phyloP scores from a whole-genome alignment of 2,888 invertebrate species.

The Zaprionus bogoriensis region DNA sequence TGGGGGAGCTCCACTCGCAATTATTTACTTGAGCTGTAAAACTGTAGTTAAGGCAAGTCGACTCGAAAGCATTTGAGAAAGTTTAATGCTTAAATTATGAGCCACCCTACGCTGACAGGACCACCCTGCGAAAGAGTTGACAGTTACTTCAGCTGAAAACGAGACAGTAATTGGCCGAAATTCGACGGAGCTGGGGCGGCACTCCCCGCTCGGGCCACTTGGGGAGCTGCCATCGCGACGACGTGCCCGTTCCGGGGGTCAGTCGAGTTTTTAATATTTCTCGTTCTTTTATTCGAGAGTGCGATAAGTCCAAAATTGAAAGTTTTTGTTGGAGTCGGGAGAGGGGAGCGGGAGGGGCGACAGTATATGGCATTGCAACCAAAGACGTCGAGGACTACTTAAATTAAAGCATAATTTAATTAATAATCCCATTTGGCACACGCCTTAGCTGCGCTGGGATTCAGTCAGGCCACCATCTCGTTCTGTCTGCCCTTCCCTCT shows the following conservation, averaged over 20 bases:
- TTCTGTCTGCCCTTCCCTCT: not conserved
- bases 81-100: conserved; percentile 79
- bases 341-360: conserved; percentile 17
- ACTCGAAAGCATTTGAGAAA: conserved; percentile 78
- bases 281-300: not conserved
- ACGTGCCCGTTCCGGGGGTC: conserved; percentile 32
- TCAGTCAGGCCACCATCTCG: conserved; percentile 41
- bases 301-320: conserved; percentile 65
- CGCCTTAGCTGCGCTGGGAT: conserved; percentile 46
- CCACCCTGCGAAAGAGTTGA: conserved; percentile 55
- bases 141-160: conserved; percentile 71
- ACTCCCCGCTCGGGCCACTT: conserved; percentile 19
- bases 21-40: conserved; percentile 79
- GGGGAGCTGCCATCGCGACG: conserved; percentile 3
- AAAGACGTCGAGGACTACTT: conserved; percentile 65
- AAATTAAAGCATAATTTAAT: conserved; percentile 81
- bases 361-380: conserved; percentile 64
- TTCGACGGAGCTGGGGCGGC: conserved; percentile 40
- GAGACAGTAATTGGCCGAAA: conserved; percentile 72
- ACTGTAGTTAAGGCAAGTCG: conserved; percentile 79
- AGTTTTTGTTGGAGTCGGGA: conserved; percentile 43
- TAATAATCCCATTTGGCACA: conserved; percentile 80
- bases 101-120: conserved; percentile 38
- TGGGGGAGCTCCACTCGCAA: conserved; percentile 42
- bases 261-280: conserved; percentile 34